Base-by-base conservation (phyloP, 1,140 invertebrate species). In the Ruditapes philippinarum region DNA sequence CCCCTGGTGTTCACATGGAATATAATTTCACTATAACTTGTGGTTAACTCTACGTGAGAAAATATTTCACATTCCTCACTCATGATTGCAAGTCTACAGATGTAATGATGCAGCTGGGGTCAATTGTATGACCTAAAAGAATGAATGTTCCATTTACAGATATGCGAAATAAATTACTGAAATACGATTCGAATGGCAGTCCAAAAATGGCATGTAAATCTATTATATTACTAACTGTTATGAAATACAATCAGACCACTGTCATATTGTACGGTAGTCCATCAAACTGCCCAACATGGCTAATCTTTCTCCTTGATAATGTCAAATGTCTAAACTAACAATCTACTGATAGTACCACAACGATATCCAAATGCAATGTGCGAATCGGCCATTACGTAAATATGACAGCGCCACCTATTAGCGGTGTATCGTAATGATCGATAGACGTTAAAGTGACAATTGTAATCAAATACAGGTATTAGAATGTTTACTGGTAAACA, bases 381-480 rank as follows among this genome's bases (percentile, higher is more conserved):
- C 60, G 54, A 81, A 81, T 28, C 54, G 60, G 79, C 79, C 79
- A 81, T 81, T 81, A 65, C 49, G 51, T 62, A 81, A 81, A 40
- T 65, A 40, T 81, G 79, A 81, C 79, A 81, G 60, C 54, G 57
- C 49, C 79, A 65, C 60, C 54, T 62, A 62, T 62, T 54, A 40
- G 22, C 81, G 65, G 45, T 73, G 65, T 60, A 73, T 22, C 40
- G 28, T 54, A 84, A 73, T 68, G 60, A 84, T 84, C 81, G 81
- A 70, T 68, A 42, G 36, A 73, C 45, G 45, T 73, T 65, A 68
- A 49, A 70, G 62, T 84, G 81, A 68, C 81, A 84, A 84, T 84
- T 84, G 81, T 84, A 73, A 84, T 84, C 81, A 84, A 84, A 84
- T 84, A 84, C 80, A 28, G 81, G 81, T 57, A 84, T 84, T 84